Evolutionary conservation across 2,797 vertebrate genomes (phyloP).

Genomic region (Streptopelia turtur): DNA sequence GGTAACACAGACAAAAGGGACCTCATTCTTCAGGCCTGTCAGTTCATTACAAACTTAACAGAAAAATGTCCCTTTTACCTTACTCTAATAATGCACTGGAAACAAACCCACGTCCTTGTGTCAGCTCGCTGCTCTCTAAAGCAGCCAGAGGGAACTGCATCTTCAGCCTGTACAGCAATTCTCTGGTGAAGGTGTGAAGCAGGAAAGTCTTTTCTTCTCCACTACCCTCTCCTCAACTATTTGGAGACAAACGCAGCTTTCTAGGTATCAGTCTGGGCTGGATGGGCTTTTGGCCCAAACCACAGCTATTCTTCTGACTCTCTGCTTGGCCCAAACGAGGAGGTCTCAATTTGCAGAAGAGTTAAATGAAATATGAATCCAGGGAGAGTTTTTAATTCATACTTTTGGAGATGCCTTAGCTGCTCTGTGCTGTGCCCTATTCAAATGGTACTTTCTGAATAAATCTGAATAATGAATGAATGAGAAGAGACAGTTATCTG

Average conservation of each 20-base stretch:
- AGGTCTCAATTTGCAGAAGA: background rate
- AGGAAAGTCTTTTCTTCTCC: background rate
- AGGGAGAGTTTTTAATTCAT: background rate
- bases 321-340: background rate
- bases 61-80: background rate
- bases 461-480: constrained; percentile 58
- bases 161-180: background rate
- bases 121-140: background rate
- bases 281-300: background rate
- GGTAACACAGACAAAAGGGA: rapidly evolving
- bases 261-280: background rate
- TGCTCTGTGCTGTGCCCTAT: background rate
- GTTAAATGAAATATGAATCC: background rate
- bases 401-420: background rate
- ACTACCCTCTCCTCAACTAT: rapidly evolving
- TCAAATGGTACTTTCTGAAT: constrained; percentile 45
- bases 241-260: background rate
- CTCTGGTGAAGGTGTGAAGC: background rate
- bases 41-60: background rate
- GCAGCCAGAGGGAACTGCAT: background rate
- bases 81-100: background rate
- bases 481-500: constrained; percentile 4
- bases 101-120: background rate
- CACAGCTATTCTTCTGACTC: background rate
- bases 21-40: background rate